phyloP scores from a whole-genome alignment of 1,140 invertebrate species.

The Ostrea denselamellosa region DNA sequence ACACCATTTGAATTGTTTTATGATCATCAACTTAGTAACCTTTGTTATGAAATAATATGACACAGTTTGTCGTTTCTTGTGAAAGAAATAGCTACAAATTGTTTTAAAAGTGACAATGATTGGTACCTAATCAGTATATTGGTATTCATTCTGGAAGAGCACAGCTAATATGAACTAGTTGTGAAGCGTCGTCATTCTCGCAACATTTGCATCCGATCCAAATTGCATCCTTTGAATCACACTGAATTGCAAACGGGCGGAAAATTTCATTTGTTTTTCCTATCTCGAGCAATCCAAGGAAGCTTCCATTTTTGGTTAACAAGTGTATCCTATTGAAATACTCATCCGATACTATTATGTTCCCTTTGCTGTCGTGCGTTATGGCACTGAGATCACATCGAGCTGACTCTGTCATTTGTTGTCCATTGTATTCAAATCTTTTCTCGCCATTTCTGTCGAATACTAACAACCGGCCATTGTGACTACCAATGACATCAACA shows the following conservation, averaged over 20 bases:
- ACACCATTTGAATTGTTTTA: too few relatives aligned
- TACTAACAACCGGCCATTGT: slow-evolving; percentile 2
- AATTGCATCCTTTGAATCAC: not conserved
- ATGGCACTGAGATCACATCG: slow-evolving; percentile 18
- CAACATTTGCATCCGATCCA: slow-evolving; percentile 40
- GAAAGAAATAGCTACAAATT: too few relatives aligned
- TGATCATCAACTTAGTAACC: too few relatives aligned
- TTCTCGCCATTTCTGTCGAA: not conserved
- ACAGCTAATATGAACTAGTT: not conserved
- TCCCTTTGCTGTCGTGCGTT: slow-evolving; percentile 26
- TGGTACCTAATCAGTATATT: not conserved
- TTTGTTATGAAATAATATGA: too few relatives aligned
- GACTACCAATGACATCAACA: not conserved
- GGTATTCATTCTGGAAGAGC: not conserved
- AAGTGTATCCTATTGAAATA: not conserved
- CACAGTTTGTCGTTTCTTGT: too few relatives aligned
- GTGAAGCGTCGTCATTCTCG: slow-evolving; percentile 10
- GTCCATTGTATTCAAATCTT: slow-evolving; percentile 11
- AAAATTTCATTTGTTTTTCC: not conserved
- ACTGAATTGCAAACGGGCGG: slow-evolving; percentile 27
- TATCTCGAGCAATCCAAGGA: slow-evolving; percentile 10
- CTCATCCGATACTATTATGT: slow-evolving; percentile 43
- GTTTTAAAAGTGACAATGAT: too few relatives aligned
- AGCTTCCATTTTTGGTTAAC: not conserved
- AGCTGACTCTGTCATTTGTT: not conserved